Base-by-base conservation (phyloP, 2,113 vertebrate species). In the Ciconia boyciana region DNA sequence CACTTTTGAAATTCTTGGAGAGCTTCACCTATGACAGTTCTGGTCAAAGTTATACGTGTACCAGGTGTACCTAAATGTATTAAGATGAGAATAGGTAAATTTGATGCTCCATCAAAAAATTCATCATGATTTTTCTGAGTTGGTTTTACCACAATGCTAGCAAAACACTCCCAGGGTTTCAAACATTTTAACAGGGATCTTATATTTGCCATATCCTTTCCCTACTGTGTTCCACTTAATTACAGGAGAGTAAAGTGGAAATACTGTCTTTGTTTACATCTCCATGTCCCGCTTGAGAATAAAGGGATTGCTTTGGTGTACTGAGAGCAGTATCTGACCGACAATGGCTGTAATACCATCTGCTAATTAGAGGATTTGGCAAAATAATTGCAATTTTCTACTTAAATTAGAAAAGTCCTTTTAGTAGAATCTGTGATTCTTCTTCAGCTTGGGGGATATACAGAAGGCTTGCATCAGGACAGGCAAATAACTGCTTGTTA, bases 291-390 rank as follows among this genome's bases (percentile, higher is more conserved):
- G 0, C 60, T 55, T 83, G 76, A 92, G 76, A 88, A 80, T 77
- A 85, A 95, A 86, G 43, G 62, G 84, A 70, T 86, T 92, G 78
- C 75, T 91, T 54, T 79, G 32, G 46, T 48, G 26, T 83, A 41
- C 49, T 85, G 60, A 83, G 81, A 89, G 85, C 64, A 83, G 12
- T 80, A 70, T 95, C 58, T 91, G 87, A 80, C 91, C 1, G 0
- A 85, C 70, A 68, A 10, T n/a, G 24, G 34, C 49, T 93, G 46
- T 46, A 95, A 85, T 74, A 26, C 26, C 51, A 71, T 77, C 87
- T 91, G 62, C 82, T 95, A 96, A 88, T 94, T 94, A 90, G 61
- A 83, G 43, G 62, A 95, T 83, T 89, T 85, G 51, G 75, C 41
- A 72, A 85, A 94, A 91, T 85, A 94, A 85, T 83, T 82, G 83